Evolutionary conservation across 2,888 invertebrate species (phyloP), one percentile per base, ranked within the genome.

Genomic region (Callyntrura guangdongensis): DNA sequence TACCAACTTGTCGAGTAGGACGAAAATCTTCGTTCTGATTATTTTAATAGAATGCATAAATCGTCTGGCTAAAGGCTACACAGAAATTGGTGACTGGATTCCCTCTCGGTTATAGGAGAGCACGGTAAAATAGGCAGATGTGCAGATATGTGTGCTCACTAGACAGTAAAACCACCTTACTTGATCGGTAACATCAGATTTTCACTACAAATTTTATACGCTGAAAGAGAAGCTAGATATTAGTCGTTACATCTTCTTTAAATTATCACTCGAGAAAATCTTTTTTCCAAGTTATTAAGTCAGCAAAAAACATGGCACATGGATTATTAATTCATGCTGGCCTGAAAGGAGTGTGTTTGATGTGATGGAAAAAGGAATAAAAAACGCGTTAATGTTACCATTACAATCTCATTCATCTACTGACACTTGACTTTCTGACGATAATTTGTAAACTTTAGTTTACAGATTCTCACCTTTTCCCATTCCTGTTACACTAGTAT

Each of bases 11-110:
- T 27, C 20, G 14, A 53, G 83, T n/a, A 11, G 47, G 20, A 25
- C 14, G 72, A 90, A 82, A 86, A 86, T 64, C 45, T 47, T 49
- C 74, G 83, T 86, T 79, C 91, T 91, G 91, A 91, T 91, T 91
- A 91, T 84, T 91, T 91, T 91, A 91, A 91, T 91, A 84, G 87
- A 91, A 87, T 83, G 59, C 74, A 91, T 84, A 91, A 91, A 91
- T 90, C 90, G 77, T 87, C 17, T n/a, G 25, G 14, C 36, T 36
- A 36, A 36, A 36, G 36, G 36, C 36, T 36, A 36, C 36, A 36
- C 36, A 36, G 36, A 36, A 2, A 6, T 6, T 36, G 36, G 3
- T n/a, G n/a, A 36, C 36, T 36, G 36, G 36, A 36, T 27, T 25
- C 5, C 0, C 45, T 14, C 0, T 5, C 45, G n/a, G 47, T 45